These are phyloP conservation scores for Calosoma granatense DNA, from an alignment of 1,140 invertebrate species.

Conservation along the genomic window DNA sequence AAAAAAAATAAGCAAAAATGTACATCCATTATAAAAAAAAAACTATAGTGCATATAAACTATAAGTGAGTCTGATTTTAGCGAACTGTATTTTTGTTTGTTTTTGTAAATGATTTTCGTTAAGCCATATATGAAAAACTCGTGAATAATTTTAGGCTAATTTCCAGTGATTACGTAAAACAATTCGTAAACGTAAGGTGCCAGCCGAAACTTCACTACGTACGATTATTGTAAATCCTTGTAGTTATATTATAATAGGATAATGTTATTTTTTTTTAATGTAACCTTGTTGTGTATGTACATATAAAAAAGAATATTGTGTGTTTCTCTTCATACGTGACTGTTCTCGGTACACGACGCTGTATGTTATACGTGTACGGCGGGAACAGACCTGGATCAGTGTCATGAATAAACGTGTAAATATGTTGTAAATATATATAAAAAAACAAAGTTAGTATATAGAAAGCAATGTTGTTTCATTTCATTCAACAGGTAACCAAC, in stretches of 20 bases:
- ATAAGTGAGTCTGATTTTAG: background rate
- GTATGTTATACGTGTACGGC: background rate
- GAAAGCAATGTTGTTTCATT: background rate
- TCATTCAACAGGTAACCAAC: no score
- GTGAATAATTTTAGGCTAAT: no score
- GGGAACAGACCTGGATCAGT: background rate
- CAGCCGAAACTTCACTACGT: no score
- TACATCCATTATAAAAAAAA: no score
- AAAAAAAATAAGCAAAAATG: background rate
- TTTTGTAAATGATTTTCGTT: background rate
- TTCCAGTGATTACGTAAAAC: no score
- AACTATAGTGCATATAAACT: background rate
- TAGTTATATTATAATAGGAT: no score
- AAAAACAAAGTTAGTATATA: conserved; percentile 1
- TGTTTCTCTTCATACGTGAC: background rate
- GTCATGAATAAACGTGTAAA: conserved; percentile 2
- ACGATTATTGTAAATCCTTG: no score
- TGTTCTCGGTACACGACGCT: background rate
- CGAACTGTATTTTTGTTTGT: background rate
- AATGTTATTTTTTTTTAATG: background rate
- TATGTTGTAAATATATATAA: conserved; percentile 6
- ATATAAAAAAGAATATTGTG: conserved; percentile 1
- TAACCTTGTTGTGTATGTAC: background rate
- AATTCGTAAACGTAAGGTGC: no score
- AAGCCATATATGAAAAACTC: background rate